phyloP scores from a whole-genome alignment of 2,888 invertebrate genomes.

The Drosophila pegasa region DNA sequence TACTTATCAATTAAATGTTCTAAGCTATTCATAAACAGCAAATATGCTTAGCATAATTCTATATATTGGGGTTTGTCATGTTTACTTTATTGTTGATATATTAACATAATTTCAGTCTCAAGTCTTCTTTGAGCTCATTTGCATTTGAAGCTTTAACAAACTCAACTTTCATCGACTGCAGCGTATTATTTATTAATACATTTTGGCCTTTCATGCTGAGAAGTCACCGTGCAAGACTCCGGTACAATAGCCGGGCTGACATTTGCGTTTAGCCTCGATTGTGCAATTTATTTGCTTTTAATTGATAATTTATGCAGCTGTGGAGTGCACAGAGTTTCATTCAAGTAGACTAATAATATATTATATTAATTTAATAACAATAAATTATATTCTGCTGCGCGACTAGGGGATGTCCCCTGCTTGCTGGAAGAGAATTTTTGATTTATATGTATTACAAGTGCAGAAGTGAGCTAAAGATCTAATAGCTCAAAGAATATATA shows the following conservation, averaged over 20 bases:
- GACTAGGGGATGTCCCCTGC: too few relatives aligned
- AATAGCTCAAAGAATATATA: too few relatives aligned
- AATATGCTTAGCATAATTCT: slow-evolving; percentile 2
- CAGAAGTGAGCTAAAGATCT: too few relatives aligned
- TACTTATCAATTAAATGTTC: neutral
- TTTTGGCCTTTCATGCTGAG: slow-evolving; percentile 9
- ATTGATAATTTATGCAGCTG: slow-evolving; percentile 21
- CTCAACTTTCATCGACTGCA: slow-evolving; percentile 19
- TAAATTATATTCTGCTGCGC: neutral
- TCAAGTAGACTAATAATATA: neutral
- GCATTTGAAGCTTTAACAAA: slow-evolving; percentile 18
- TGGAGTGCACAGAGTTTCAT: neutral
- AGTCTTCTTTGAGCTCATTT: slow-evolving; percentile 18
- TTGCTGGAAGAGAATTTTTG: too few relatives aligned
- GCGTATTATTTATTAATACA: slow-evolving; percentile 6
- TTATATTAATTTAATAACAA: neutral
- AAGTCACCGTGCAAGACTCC: slow-evolving; percentile 20
- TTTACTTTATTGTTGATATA: neutral
- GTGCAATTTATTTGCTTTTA: slow-evolving; percentile 26
- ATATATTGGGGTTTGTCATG: neutral
- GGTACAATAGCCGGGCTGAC: slow-evolving; percentile 55
- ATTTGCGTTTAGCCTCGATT: slow-evolving; percentile 38
- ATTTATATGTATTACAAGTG: too few relatives aligned
- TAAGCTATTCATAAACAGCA: neutral
- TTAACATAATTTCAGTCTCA: slow-evolving; percentile 19